A percentile compares a stretch with the other conserved stretches of the same genome.
Conservation (phyloP, 1,140 invertebrate species). For the Holcopasites calliopsidis region DNA sequence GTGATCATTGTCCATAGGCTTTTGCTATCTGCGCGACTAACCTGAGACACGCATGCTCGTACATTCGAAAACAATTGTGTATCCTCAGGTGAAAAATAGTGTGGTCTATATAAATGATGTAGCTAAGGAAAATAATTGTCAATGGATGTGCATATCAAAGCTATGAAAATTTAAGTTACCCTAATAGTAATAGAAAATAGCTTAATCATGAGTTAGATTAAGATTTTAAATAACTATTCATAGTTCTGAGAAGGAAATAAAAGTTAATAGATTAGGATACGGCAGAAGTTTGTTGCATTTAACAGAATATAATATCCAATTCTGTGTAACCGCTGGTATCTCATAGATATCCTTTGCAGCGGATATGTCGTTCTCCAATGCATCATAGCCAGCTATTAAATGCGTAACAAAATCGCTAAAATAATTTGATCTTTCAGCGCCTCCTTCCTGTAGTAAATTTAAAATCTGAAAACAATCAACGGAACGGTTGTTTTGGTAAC, state of each 20-base stretch:
- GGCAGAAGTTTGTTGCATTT: constrained; percentile 84
- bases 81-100: constrained; percentile 82
- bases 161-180: neutral
- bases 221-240: neutral
- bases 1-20: constrained; percentile 89
- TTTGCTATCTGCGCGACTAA: constrained; percentile 84
- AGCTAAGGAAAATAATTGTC: constrained; percentile 62
- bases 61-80: constrained; percentile 87
- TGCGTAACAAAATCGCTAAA: constrained; percentile 94
- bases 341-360: constrained; percentile 95
- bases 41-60: constrained; percentile 85
- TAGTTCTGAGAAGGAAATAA: constrained; percentile 3
- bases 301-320: constrained; percentile 89
- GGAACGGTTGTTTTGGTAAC: neutral
- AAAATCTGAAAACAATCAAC: constrained; percentile 83
- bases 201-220: neutral
- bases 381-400: constrained; percentile 90
- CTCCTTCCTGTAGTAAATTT: constrained; percentile 88
- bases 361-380: constrained; percentile 87
- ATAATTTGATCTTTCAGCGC: constrained; percentile 91
- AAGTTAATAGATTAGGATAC: constrained; percentile 80
- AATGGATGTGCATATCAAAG: no score
- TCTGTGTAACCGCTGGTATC: constrained; percentile 90
- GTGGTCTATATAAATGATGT: constrained; percentile 74
- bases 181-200: neutral